phyloP scores from a whole-genome alignment of 2,113 vertebrate genomes.

The Bothrops jararaca region DNA sequence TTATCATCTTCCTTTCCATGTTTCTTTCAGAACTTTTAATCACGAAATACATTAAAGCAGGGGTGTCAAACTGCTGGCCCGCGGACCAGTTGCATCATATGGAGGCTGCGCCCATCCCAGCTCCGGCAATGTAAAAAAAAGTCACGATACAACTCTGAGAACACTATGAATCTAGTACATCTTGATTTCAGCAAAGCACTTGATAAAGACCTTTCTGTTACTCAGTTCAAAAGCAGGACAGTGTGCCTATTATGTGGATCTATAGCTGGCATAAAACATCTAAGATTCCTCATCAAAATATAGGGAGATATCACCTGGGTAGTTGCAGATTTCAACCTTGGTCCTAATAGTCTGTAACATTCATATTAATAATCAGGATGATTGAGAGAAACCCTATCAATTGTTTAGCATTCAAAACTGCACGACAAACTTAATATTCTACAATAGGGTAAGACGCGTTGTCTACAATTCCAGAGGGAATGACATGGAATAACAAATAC shows the following conservation, averaged over 20 bases:
- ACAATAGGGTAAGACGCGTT: not conserved
- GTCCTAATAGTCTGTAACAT: not conserved
- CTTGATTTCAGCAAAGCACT: not conserved
- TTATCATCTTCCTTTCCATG: not conserved
- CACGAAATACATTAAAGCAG: not conserved
- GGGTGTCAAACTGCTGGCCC: too few species aligned
- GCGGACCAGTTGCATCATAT: too few species aligned
- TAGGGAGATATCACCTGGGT: not conserved
- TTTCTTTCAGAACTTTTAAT: not conserved
- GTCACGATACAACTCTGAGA: not conserved
- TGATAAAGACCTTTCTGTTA: not conserved
- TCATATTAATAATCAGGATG: not conserved
- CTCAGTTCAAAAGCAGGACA: not conserved
- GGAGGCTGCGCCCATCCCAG: too few species aligned
- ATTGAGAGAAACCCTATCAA: not conserved
- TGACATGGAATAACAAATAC: not conserved
- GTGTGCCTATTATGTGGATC: not conserved
- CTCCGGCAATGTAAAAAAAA: too few species aligned
- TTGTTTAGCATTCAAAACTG: not conserved
- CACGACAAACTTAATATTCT: not conserved
- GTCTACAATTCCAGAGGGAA: not conserved
- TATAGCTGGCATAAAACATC: not conserved
- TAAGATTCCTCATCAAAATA: not conserved
- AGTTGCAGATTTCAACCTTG: not conserved
- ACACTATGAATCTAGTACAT: not conserved